Percentiles rank a stretch among this genome's conserved stretches.
Conservation (phyloP, 2,888 invertebrate species). For the Drosophila nr. perissopoda region DNA sequence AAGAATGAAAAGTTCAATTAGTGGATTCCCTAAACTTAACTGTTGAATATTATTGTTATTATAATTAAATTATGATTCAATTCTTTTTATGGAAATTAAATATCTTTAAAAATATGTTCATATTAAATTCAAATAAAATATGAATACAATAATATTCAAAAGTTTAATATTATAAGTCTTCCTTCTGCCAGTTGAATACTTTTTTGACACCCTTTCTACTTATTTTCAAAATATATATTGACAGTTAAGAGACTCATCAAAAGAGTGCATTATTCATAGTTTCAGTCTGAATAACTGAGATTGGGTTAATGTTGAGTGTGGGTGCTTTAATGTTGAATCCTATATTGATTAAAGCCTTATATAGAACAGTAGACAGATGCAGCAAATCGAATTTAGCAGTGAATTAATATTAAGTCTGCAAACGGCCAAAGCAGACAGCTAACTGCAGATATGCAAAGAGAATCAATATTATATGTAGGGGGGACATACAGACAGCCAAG, state of each 20-base stretch:
- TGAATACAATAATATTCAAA: background rate
- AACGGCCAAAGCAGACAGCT: conserved; percentile 11
- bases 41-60: background rate
- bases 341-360: background rate
- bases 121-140: background rate
- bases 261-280: background rate
- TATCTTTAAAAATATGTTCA: background rate
- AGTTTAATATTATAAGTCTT: background rate
- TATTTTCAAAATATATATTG: background rate
- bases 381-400: conserved; percentile 16
- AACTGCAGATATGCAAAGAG: conserved; percentile 28
- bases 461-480: conserved; percentile 32
- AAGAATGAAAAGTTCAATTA: background rate
- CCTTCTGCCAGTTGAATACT: background rate
- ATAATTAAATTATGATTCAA: too few relatives aligned
- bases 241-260: rapidly evolving
- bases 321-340: background rate
- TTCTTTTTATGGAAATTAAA: background rate
- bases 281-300: background rate
- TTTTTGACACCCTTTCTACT: background rate
- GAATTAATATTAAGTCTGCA: conserved; percentile 12
- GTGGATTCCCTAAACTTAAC: background rate
- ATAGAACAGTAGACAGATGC: background rate
- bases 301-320: background rate
- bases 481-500: conserved; percentile 33